Conservation (phyloP, 2,113 vertebrate species). For the Pygoscelis adeliae region DNA sequence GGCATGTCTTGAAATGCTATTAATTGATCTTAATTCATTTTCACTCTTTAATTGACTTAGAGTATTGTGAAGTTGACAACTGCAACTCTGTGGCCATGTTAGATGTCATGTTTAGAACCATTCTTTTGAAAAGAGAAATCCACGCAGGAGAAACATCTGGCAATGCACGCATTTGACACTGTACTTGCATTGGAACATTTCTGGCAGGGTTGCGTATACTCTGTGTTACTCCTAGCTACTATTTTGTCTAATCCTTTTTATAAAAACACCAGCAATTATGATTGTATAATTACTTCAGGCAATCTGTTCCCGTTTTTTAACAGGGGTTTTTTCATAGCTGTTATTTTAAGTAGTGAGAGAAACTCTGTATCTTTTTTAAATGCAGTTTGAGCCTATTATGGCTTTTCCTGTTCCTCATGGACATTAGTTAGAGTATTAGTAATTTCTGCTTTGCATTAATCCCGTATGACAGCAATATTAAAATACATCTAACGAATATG, state of each 20-base stretch:
- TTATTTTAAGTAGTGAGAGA: neutral
- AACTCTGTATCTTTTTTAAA: neutral
- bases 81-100: neutral
- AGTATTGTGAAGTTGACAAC: neutral
- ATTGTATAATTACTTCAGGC: neutral
- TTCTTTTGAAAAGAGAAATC: neutral
- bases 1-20: neutral
- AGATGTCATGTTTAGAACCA: neutral
- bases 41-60: neutral
- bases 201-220: neutral
- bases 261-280: neutral
- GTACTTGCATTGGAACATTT: neutral
- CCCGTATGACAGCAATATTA: neutral
- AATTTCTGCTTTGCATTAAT: neutral
- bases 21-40: neutral
- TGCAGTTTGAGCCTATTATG: neutral
- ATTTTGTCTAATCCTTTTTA: neutral
- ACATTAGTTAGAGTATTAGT: neutral
- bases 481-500: rapidly evolving
- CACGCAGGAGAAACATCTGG: neutral
- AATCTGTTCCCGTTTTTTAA: neutral
- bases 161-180: neutral
- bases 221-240: neutral
- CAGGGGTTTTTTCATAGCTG: neutral
- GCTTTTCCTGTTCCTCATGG: neutral